These are phyloP conservation scores for Drosophila siamana DNA, from an alignment of 2,888 invertebrate genomes.

Conservation along the genomic window DNA sequence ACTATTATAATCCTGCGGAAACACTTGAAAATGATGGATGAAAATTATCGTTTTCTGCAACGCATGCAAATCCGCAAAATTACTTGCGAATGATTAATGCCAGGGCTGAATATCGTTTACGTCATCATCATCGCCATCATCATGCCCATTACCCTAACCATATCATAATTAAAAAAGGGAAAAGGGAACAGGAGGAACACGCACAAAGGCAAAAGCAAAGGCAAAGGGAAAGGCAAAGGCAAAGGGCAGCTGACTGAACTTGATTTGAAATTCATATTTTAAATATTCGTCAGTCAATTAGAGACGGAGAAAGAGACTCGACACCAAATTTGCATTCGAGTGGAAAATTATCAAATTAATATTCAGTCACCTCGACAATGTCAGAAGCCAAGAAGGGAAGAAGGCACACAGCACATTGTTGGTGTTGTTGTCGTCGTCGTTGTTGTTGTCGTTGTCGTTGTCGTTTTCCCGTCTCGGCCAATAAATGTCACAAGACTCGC, in stretches of 20 bases:
- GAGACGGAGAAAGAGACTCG: constrained; percentile 72
- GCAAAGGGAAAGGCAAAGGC: no score
- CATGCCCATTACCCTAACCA: constrained; percentile 12
- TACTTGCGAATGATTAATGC: constrained; percentile 80
- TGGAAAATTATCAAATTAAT: constrained; percentile 78
- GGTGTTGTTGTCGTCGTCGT: background rate
- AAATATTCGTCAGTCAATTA: constrained; percentile 80
- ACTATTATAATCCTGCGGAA: constrained; percentile 79
- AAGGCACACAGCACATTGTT: background rate
- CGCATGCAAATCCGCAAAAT: constrained; percentile 80
- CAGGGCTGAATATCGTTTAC: constrained; percentile 37
- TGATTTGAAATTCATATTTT: constrained; percentile 80
- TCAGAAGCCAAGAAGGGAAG: constrained; percentile 11
- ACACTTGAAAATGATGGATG: constrained; percentile 81
- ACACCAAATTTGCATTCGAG: constrained; percentile 79
- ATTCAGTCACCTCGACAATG: constrained; percentile 62
- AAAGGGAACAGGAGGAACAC: background rate
- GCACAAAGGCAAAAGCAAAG: no score
- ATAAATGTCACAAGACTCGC: constrained; percentile 63
- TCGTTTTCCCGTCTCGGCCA: constrained; percentile 41
- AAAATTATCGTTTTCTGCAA: constrained; percentile 81
- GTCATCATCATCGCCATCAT: constrained; percentile 27
- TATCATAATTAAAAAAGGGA: constrained; percentile 27
- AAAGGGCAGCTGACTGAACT: constrained; percentile 44
- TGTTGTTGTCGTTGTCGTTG: background rate